These are phyloP conservation scores for Drosophila differens DNA, from an alignment of 2,888 invertebrate species.

Conservation along the genomic window DNA sequence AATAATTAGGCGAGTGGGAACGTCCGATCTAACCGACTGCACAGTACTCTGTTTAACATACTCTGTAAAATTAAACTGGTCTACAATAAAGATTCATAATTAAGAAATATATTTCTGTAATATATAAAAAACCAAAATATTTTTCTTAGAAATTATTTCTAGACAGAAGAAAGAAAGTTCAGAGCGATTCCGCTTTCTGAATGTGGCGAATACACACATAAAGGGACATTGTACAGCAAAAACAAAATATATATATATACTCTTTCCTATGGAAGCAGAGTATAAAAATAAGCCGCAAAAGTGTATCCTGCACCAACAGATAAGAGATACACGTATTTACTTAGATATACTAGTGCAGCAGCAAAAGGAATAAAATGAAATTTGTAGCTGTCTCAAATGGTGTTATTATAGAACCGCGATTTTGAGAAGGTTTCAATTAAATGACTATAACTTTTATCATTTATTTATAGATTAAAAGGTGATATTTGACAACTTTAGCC, in stretches of 20 bases:
- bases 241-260: not conserved
- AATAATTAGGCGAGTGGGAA: slow-evolving; percentile 61
- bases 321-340: not conserved
- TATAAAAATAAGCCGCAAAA: not conserved
- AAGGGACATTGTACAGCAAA: not conserved
- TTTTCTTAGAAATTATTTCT: not conserved
- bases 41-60: not conserved
- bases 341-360: not conserved
- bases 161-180: not conserved
- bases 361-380: not conserved
- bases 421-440: not conserved
- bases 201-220: not conserved
- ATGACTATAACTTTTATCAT: not conserved
- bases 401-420: not conserved
- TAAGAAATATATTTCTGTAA: not conserved
- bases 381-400: not conserved
- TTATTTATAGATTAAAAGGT: not conserved
- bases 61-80: not conserved
- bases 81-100: not conserved
- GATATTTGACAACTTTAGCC: no score
- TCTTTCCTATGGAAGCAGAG: not conserved
- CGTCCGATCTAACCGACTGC: not conserved
- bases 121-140: not conserved
- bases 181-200: not conserved
- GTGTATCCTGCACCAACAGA: not conserved